phyloP scores from a whole-genome alignment of 2,113 vertebrate genomes.

The Rutilus rutilus region DNA sequence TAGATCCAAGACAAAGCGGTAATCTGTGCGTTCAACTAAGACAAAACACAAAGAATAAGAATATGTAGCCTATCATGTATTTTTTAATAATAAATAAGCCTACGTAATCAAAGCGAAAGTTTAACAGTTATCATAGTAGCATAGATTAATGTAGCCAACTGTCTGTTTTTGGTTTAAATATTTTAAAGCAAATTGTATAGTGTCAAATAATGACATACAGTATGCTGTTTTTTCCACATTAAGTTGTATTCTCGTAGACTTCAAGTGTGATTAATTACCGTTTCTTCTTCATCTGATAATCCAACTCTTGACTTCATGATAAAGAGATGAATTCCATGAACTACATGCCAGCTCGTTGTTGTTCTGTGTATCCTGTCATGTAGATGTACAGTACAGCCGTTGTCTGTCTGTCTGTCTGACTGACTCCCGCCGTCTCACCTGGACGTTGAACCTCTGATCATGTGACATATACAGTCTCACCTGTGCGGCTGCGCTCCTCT shows the following conservation, averaged over 20 bases:
- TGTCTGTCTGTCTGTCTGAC: background rate
- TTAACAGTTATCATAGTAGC: background rate
- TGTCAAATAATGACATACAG: background rate
- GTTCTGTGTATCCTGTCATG: background rate
- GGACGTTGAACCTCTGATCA: background rate
- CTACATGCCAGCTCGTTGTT: slow-evolving; percentile 29
- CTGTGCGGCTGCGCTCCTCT: background rate
- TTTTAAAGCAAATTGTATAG: background rate
- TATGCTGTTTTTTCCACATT: background rate
- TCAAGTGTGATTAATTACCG: background rate
- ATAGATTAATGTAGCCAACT: background rate
- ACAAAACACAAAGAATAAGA: background rate
- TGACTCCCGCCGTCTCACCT: slow-evolving; percentile 4
- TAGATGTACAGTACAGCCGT: background rate
- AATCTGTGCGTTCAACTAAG: background rate
- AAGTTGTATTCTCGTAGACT: background rate
- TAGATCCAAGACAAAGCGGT: slow-evolving; percentile 28
- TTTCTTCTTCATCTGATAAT: background rate
- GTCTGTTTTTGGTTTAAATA: background rate
- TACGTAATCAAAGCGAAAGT: background rate
- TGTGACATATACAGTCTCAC: background rate
- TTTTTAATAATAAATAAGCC: background rate
- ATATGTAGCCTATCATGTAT: background rate
- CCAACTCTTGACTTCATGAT: background rate
- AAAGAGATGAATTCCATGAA: background rate